phyloP scores from a whole-genome alignment of 2,113 vertebrate genomes.

The Typhlomys cinereus region DNA sequence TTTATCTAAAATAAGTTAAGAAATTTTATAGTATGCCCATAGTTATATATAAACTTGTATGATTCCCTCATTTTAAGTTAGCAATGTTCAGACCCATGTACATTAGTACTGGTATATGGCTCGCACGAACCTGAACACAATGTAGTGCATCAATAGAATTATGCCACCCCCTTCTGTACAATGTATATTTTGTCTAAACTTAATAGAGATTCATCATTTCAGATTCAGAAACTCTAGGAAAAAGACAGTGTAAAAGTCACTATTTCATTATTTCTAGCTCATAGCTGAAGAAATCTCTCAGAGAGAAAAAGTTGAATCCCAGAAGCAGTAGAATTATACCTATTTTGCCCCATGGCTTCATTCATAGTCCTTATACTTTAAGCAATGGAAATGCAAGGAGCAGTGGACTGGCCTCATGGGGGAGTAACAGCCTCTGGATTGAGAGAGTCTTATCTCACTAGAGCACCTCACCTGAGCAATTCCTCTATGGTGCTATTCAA shows the following conservation, averaged over 20 bases:
- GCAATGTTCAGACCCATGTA: neutral
- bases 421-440: neutral
- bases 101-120: neutral
- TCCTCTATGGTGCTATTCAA: neutral
- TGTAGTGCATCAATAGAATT: conserved; percentile 32
- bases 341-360: neutral
- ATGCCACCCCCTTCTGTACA: neutral
- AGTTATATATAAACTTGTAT: neutral
- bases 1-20: conserved; percentile 49
- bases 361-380: neutral
- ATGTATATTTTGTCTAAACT: conserved; percentile 29
- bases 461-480: neutral
- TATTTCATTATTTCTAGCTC: conserved; percentile 44
- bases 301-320: conserved; percentile 28
- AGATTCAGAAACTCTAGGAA: conserved; percentile 39
- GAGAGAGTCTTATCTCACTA: neutral
- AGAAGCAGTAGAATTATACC: neutral
- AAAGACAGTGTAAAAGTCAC: neutral
- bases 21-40: conserved; percentile 7
- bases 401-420: neutral
- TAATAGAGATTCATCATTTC: conserved; percentile 41
- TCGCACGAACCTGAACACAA: conserved; percentile 29
- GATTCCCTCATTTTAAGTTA: conserved; percentile 33
- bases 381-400: neutral
- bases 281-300: conserved; percentile 35